Evolutionary conservation across 2,113 vertebrate species (phyloP), one percentile per base, ranked within the genome.

Genomic region (Engystomops pustulosus): DNA sequence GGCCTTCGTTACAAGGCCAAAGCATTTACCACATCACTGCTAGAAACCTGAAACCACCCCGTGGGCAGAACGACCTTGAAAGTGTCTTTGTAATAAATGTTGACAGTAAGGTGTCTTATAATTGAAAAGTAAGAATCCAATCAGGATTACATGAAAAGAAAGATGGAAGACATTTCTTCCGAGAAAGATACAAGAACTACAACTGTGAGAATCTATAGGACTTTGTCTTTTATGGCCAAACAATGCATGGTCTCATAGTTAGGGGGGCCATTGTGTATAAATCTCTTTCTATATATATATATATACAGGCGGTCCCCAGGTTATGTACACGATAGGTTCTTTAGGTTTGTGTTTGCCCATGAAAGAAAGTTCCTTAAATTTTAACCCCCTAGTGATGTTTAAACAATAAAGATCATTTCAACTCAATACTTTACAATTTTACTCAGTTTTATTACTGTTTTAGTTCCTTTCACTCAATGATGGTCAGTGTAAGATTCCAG

Each of bases 31-130:
- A 75, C 3, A 20, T 3, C 27, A n/a, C 3, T 10, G 20, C 34
- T n/a, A 41, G 18, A 38, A n/a, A 34, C 30, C 2, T 41, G 34
- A 32, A 47, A 53, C 51, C 15, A 51, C 11, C 44, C 30, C 9
- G 47, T 53, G 17, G 67, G 71, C 27, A 34, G 45, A 32, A 32
- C 53, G 71, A 75, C 71, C 71, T 75, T 75, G 17, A 1, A 53
- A 53, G 17, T 51, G 27, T 75, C 27, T 30, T 53, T 49, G 47
- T 51, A 47, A 51, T 53, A 47, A 75, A 53, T 32, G 47, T 75
- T 20, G 15, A 27, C 70, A 25, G 30, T 49, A 45, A 49, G 41
- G 18, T 27, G 25, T 74, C 47, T 32, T 75, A 51, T 32, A 49
- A 74, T 30, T 47, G 23, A 30, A 74, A 47, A 74, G 44, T 49